phyloP scores from a whole-genome alignment of 2,797 vertebrate genomes.

The Silurus aristotelis region DNA sequence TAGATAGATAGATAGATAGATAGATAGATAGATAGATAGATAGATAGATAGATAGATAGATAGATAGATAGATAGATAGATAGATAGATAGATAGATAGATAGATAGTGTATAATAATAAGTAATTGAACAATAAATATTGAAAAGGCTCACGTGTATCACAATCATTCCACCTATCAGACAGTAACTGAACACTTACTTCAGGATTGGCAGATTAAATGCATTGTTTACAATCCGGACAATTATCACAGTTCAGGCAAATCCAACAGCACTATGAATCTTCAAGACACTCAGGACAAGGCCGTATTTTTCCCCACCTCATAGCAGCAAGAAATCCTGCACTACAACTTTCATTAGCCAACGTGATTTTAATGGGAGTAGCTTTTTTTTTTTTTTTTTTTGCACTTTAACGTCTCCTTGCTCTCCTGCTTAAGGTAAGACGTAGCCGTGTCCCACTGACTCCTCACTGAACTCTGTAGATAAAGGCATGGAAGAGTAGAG shows the following conservation, averaged over 20 bases:
- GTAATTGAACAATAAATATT: not conserved
- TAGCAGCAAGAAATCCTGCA: not conserved
- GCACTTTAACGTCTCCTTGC: not conserved
- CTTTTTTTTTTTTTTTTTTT: not conserved
- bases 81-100: too few relatives aligned
- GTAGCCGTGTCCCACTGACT: constrained; percentile 71
- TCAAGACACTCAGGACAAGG: not conserved
- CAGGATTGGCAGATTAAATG: constrained; percentile 6
- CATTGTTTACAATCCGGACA: not conserved
- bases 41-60: too few relatives aligned
- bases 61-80: too few relatives aligned
- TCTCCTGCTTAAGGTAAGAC: constrained; percentile 61
- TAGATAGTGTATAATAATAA: not conserved
- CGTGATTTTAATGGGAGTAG: not conserved
- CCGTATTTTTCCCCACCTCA: not conserved
- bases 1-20: too few relatives aligned
- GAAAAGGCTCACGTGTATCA: not conserved
- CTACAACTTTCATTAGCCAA: not conserved
- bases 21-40: too few relatives aligned
- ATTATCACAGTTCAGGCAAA: not conserved
- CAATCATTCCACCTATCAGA: not conserved
- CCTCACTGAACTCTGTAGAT: constrained; percentile 73
- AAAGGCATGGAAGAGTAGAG: constrained; percentile 65
- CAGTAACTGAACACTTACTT: not conserved
- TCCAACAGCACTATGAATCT: not conserved